Evolutionary conservation across 2,113 vertebrate genomes (phyloP).

Genomic region (Triplophysa tibetana): DNA sequence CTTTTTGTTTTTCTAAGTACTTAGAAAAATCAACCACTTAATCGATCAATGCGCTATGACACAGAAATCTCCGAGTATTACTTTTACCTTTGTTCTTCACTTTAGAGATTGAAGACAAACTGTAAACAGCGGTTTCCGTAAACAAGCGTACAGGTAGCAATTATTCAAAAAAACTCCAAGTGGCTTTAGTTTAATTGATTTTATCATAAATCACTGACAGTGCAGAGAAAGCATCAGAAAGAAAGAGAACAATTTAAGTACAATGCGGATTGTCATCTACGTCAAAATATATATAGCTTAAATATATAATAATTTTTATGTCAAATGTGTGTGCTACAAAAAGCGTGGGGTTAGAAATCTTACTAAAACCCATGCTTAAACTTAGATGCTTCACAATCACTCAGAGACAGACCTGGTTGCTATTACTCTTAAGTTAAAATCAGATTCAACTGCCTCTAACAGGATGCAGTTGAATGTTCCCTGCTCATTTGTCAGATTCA

Average conservation of each 20-base stretch:
- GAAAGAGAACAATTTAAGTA: slow-evolving; percentile 68
- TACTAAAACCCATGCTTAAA: not conserved
- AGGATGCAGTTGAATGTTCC: slow-evolving; percentile 10
- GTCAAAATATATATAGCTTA: not conserved
- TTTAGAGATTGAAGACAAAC: slow-evolving; percentile 67
- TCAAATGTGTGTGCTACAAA: too few relatives aligned
- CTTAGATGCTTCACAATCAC: not conserved
- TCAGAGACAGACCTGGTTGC: not conserved
- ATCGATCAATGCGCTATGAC: not conserved
- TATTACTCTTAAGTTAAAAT: slow-evolving; percentile 16
- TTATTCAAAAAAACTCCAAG: slow-evolving; percentile 75
- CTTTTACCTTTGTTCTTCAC: slow-evolving; percentile 15
- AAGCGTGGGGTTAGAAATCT: not conserved
- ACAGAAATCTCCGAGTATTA: not conserved
- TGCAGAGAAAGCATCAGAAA: slow-evolving; percentile 52
- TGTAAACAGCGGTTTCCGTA: slow-evolving; percentile 74
- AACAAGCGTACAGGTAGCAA: slow-evolving; percentile 27
- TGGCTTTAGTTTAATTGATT: slow-evolving; percentile 87
- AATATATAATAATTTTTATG: too few relatives aligned
- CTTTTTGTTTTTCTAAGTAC: not conserved
- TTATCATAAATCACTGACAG: slow-evolving; percentile 93
- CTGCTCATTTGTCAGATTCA: slow-evolving; percentile 61
- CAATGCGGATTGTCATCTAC: slow-evolving; percentile 4
- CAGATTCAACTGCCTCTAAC: not conserved
- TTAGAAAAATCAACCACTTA: not conserved